Percentiles rank a stretch among this genome's conserved stretches.
Conservation (phyloP, 2,797 vertebrate genomes). For the Enteromius trimaculatus region DNA sequence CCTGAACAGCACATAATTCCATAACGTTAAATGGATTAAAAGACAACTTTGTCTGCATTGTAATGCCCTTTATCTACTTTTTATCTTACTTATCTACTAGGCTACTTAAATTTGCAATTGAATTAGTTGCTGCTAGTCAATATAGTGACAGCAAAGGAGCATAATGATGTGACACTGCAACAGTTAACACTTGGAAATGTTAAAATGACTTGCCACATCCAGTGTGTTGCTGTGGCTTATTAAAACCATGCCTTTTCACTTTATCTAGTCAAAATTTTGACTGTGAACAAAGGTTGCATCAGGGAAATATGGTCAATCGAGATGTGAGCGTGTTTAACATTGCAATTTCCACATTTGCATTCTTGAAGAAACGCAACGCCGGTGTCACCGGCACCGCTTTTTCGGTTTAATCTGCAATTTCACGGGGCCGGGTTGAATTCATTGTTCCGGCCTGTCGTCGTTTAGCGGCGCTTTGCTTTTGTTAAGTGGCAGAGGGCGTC, state of each 20-base stretch:
- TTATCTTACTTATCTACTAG: too few relatives aligned
- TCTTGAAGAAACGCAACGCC: slow-evolving; percentile 71
- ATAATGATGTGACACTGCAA: background rate
- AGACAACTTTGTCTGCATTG: background rate
- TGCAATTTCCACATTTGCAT: slow-evolving; percentile 64
- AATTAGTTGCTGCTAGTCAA: background rate
- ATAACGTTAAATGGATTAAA: background rate
- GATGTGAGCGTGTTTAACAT: slow-evolving; percentile 63
- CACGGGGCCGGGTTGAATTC: slow-evolving; percentile 66
- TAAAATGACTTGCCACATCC: background rate
- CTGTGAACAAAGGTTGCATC: slow-evolving; percentile 60
- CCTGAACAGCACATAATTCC: background rate
- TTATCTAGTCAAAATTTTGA: slow-evolving; percentile 42
- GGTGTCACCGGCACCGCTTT: slow-evolving; percentile 64
- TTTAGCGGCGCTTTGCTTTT: slow-evolving; percentile 71
- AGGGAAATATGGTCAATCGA: slow-evolving; percentile 48
- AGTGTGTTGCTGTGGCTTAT: slow-evolving; percentile 1
- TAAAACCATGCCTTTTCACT: slow-evolving; percentile 32
- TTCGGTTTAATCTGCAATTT: slow-evolving; percentile 76
- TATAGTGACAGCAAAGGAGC: background rate
- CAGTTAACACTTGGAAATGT: background rate
- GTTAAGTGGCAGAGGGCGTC: slow-evolving; percentile 58
- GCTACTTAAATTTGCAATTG: background rate
- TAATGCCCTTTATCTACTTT: background rate
- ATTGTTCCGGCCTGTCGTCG: slow-evolving; percentile 75